These are phyloP conservation scores for Alouatta palliata DNA, from an alignment of 2,113 vertebrate genomes.

Conservation along the genomic window DNA sequence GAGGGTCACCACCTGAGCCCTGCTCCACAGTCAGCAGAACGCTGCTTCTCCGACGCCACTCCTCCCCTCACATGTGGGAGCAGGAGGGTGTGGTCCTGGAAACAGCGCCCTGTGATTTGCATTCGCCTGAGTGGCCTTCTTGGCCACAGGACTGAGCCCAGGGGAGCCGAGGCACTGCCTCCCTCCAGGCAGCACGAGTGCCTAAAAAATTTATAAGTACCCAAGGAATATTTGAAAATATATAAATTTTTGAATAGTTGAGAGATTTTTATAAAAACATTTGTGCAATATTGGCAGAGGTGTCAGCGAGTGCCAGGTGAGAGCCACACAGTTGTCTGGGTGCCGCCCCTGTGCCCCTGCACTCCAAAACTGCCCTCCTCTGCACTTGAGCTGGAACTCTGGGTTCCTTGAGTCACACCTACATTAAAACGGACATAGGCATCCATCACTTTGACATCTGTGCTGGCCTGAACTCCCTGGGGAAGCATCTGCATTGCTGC, in stretches of 20 bases:
- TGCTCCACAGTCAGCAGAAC: background rate
- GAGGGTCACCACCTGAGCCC: background rate
- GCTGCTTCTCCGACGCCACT: background rate
- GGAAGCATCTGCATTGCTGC: too few species aligned
- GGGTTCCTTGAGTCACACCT: background rate
- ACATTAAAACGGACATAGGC: background rate
- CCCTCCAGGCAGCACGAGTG: background rate
- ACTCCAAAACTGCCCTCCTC: background rate
- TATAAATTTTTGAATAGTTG: background rate
- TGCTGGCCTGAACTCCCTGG: background rate
- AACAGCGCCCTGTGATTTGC: fast-evolving
- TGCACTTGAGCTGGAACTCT: background rate
- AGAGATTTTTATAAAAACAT: background rate
- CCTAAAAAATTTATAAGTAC: background rate
- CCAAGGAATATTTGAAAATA: background rate
- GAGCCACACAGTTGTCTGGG: background rate
- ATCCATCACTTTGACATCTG: background rate
- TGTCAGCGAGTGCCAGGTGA: background rate
- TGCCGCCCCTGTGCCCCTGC: background rate
- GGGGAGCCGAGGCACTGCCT: background rate
- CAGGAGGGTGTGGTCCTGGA: background rate
- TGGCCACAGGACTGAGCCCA: too few species aligned
- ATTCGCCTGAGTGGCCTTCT: background rate
- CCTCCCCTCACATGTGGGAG: background rate
- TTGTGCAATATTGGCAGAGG: background rate